Base-by-base conservation (phyloP, 2,888 invertebrate genomes). In the Drosophila demipolita region DNA sequence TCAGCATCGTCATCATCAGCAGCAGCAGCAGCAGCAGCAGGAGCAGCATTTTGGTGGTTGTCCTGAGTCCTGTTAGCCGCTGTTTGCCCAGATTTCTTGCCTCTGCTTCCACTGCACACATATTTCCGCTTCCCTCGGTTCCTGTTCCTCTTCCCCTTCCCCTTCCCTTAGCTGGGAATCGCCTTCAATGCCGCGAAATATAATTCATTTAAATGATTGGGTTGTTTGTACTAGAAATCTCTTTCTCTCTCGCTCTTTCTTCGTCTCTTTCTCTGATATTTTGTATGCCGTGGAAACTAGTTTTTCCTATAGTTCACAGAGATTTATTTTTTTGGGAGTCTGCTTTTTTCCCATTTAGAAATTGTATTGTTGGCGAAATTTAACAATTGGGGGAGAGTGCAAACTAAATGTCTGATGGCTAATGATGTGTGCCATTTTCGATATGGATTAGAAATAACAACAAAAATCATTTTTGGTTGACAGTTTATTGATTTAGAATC, bases 151-250 rank as follows among this genome's bases (percentile, higher is more conserved):
- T 15, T 57, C 42, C 8, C 54, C 9, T 35, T 33, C 42, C 8
- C 54, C 7, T 35, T 33, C 33, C 45, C 59, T 15, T 7, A 17
- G 26, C 42, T 85, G 86, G 71, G 75, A 82, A 87, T 75, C 67
- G 36, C 57, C 62, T 73, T 70, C 72, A 60, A 63, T 82, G 80
- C 74, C 80, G 73, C 57, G 72, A 63, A 60, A 74, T 74, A 89
- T 89, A 89, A 87, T 89, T 87, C 89, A 87, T 87, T 87, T 71
- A 82, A 89, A 87, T 87, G 83, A 89, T 87, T 87, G 87, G 87
- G 74, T 75, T 87, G 89, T 89, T 89, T 89, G 87, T 78, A 80
- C 50, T 74, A 73, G 75, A 73, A 23, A 45, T 32, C 26, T 29
- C 40, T 20, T 11, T 42, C 45, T 23, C 45, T 5, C 42, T 45